phyloP scores from a whole-genome alignment of 2,888 invertebrate genomes.

The Glyphotaelius pellucidus region DNA sequence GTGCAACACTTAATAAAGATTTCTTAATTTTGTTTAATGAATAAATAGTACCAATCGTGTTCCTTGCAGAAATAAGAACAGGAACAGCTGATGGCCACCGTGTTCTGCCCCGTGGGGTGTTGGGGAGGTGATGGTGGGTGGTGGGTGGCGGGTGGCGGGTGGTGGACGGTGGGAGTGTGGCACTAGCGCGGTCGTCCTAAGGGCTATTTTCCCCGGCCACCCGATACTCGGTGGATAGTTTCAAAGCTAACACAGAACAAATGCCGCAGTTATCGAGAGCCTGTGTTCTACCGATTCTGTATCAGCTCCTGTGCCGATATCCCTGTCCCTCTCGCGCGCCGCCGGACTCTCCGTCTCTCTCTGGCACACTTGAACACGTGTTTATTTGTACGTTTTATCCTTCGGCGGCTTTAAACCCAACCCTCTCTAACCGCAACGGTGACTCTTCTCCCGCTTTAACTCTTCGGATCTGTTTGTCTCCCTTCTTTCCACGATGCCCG shows the following conservation, averaged over 20 bases:
- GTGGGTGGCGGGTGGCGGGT: not conserved
- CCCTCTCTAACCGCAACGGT: conserved; percentile 83
- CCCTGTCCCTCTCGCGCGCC: conserved; percentile 73
- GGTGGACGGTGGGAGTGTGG: conserved; percentile 19
- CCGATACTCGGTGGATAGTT: conserved; percentile 62
- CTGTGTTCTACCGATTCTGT: conserved; percentile 66
- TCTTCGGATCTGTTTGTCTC: conserved; percentile 71
- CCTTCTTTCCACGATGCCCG: conserved; percentile 72
- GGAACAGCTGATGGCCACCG: conserved; percentile 29
- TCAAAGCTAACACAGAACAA: conserved; percentile 68
- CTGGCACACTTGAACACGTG: conserved; percentile 78
- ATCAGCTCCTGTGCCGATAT: conserved; percentile 70
- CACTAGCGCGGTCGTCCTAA: conserved; percentile 60
- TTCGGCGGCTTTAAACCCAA: conserved; percentile 83
- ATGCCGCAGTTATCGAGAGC: conserved; percentile 72
- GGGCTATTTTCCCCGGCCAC: conserved; percentile 60
- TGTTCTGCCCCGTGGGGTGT: not conserved
- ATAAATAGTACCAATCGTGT: not conserved
- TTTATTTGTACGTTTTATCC: conserved; percentile 81
- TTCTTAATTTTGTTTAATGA: not conserved
- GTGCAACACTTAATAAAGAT: not conserved
- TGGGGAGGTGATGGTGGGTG: not conserved
- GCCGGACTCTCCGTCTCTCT: conserved; percentile 70
- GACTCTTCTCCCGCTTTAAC: conserved; percentile 74
- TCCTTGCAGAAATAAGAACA: not conserved